Evolutionary conservation across 2,888 invertebrate species (phyloP).

Genomic region (Pheosia gnoma): DNA sequence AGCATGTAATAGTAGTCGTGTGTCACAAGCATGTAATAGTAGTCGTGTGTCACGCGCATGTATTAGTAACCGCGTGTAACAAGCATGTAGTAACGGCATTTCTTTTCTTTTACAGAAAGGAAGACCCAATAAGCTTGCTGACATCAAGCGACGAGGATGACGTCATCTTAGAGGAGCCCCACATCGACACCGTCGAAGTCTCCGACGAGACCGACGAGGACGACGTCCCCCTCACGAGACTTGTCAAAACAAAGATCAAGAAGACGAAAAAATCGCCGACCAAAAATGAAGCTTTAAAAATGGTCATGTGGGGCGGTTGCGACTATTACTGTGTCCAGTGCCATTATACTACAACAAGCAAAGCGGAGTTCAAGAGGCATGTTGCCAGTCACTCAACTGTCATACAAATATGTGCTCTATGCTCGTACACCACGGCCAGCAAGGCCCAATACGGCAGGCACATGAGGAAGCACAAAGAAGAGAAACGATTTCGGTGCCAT

Average conservation of each 20-base stretch:
- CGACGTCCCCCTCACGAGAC: constrained; percentile 60
- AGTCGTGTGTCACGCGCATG: too few species aligned
- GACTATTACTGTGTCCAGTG: constrained; percentile 62
- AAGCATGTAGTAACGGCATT: neutral
- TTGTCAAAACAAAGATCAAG: constrained; percentile 43
- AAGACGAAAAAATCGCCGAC: constrained; percentile 11
- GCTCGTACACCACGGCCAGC: constrained; percentile 60
- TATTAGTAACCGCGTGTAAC: too few species aligned
- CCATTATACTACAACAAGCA: constrained; percentile 32
- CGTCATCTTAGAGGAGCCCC: constrained; percentile 70
- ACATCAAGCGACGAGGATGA: constrained; percentile 77
- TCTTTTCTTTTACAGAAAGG: constrained; percentile 42
- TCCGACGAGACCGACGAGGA: constrained; percentile 73
- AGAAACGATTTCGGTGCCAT: constrained; percentile 58
- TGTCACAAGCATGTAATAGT: too few species aligned
- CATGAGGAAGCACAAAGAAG: constrained; percentile 56
- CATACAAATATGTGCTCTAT: constrained; percentile 56
- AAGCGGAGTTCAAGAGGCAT: constrained; percentile 41
- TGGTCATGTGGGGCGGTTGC: constrained; percentile 41
- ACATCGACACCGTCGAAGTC: constrained; percentile 70
- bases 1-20: too few species aligned
- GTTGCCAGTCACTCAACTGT: constrained; percentile 20
- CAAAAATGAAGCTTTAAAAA: constrained; percentile 11
- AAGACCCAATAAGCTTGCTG: constrained; percentile 66
- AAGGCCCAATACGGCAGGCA: constrained; percentile 53